Conservation (phyloP, 2,113 vertebrate species). For the Pundamilia nyererei region DNA sequence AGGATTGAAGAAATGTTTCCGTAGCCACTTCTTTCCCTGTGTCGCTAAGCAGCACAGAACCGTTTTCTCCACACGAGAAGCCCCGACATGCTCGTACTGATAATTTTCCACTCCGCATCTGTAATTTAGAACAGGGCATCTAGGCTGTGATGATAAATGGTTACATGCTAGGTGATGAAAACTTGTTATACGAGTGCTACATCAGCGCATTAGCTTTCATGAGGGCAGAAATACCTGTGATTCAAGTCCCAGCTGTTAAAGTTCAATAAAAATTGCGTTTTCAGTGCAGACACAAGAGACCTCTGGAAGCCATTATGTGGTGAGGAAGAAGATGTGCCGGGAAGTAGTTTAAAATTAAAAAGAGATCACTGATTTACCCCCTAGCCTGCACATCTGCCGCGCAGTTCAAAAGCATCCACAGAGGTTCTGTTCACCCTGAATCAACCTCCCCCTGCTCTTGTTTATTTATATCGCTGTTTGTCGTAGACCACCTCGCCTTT, state of each 20-base stretch:
- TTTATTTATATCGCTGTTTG: conserved; percentile 3
- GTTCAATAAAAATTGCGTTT: not conserved
- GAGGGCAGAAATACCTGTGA: not conserved
- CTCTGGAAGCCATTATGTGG: conserved; percentile 50
- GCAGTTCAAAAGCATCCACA: not conserved
- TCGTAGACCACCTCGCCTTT: not conserved
- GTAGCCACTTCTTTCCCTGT: not conserved
- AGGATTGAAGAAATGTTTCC: not conserved
- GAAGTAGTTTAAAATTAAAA: conserved; percentile 26
- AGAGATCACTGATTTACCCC: not conserved
- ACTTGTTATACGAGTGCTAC: not conserved
- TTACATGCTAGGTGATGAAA: conserved; percentile 15
- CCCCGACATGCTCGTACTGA: not conserved
- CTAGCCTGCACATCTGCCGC: conserved; percentile 11
- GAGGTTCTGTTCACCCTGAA: conserved; percentile 3
- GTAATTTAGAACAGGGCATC: conserved; percentile 37
- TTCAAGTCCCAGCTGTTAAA: not conserved
- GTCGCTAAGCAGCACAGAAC: not conserved
- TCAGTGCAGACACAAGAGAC: not conserved
- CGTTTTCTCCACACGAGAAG: not conserved
- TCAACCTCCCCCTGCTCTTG: conserved; percentile 4
- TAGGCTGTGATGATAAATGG: conserved; percentile 29
- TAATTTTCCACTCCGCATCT: conserved; percentile 40
- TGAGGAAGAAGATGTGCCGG: not conserved
- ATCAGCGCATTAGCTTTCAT: not conserved